Base-by-base conservation (phyloP, 2,113 vertebrate genomes). In the Oreocharis arfaki region DNA sequence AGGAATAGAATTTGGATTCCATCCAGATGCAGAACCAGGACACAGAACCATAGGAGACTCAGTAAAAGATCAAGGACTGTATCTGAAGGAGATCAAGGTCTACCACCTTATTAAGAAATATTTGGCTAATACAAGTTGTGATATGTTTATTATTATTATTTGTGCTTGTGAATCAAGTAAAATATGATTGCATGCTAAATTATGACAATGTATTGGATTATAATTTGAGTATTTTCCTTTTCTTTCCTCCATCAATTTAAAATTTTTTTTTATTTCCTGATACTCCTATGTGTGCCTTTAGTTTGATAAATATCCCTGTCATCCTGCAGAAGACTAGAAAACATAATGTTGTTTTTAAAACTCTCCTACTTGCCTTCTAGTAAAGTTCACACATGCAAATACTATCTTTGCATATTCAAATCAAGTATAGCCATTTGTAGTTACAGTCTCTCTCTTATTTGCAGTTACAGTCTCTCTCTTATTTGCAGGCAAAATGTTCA, bases 81-180 rank as follows among this genome's bases (percentile, higher is more conserved):
- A 88, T 59, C 46, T 95, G 59, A 37, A 81, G 39, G 77, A 84
- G 59, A 95, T 76, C 44, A 94, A 84, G 20, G 28, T 61, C 46
- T 97, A 96, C 42, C 70, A 93, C 74, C 64, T 96, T 91, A 73
- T 95, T 95, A 94, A 95, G 63, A 94, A 97, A 82, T 96, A 97
- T 18, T 74, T 97, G 57, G 69, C 82, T 94, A 94, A 97, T 84
- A 32, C 87, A 86, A 94, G 53, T 60, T 65, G n/a, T 79, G 16
- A 15, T 82, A 84, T 83, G 6, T 56, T 96, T 83, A 42, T 46
- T 49, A 3, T 86, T 84, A 64, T 39, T 86, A 55, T 52, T 75
- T 11, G 41, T 69, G 16, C n/a, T 90, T 63, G 7, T 71, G 14
- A 85, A 85, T 16, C 9, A 93, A 83, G 14, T 59, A 65, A 24